Evolutionary conservation across 2,113 vertebrate species (phyloP).

Genomic region (Leiothrix lutea): DNA sequence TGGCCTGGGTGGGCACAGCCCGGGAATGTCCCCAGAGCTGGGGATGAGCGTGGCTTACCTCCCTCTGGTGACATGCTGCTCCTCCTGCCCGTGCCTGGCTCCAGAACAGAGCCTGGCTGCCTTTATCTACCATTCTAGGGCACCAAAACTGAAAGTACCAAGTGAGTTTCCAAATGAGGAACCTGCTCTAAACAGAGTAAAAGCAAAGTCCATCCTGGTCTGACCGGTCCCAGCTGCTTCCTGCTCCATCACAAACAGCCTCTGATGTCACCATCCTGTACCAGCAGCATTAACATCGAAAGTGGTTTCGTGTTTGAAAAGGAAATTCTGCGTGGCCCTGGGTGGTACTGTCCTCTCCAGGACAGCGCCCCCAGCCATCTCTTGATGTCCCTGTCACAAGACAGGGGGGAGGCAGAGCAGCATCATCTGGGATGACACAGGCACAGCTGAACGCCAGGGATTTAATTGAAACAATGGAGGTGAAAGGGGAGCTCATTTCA

Average conservation of each 20-base stretch:
- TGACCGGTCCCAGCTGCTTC: background rate
- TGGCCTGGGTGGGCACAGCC: background rate
- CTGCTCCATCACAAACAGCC: background rate
- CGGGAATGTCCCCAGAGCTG: accelerated
- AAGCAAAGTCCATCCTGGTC: conserved; percentile 30
- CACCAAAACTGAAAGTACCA: background rate
- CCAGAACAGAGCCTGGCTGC: background rate
- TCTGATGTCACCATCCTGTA: background rate
- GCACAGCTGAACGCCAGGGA: accelerated
- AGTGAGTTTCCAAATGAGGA: background rate
- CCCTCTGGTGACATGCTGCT: background rate
- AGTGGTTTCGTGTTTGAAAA: background rate
- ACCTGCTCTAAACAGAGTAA: background rate
- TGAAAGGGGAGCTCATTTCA: background rate
- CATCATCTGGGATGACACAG: background rate
- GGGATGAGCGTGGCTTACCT: background rate
- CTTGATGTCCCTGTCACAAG: background rate
- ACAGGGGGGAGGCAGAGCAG: background rate
- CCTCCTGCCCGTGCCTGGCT: background rate
- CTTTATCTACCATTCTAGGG: background rate
- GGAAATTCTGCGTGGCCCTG: background rate
- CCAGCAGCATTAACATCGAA: background rate
- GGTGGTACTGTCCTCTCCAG: background rate
- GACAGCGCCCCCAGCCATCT: background rate
- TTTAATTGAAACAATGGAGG: background rate